Conservation (phyloP, 2,113 vertebrate species). For the Chroicocephalus ridibundus region DNA sequence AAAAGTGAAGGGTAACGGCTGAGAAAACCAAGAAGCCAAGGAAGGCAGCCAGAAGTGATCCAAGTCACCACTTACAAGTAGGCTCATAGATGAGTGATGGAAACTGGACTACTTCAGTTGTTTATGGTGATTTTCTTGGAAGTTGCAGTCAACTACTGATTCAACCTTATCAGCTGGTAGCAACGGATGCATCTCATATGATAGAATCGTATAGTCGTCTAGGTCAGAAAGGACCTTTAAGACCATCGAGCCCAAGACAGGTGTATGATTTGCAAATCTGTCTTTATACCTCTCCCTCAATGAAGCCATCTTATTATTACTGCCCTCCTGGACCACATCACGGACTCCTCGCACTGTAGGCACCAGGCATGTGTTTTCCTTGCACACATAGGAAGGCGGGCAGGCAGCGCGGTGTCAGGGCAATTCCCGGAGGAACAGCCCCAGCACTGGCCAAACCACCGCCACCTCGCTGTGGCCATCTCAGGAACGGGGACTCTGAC, state of each 20-base stretch:
- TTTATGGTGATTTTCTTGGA: background rate
- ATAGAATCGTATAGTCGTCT: background rate
- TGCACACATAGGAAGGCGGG: fast-evolving
- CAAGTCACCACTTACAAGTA: fast-evolving
- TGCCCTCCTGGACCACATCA: fast-evolving
- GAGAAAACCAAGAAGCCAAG: background rate
- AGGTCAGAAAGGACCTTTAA: background rate
- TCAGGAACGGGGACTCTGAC: fast-evolving
- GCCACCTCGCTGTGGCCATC: background rate
- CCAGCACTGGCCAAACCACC: background rate
- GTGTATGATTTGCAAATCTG: fast-evolving
- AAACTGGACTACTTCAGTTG: fast-evolving
- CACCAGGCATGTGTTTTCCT: fast-evolving
- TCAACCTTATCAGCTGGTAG: no score
- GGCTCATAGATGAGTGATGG: fast-evolving
- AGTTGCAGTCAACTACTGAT: background rate
- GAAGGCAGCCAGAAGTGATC: background rate
- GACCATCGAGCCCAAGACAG: fast-evolving
- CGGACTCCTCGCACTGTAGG: fast-evolving
- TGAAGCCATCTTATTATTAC: background rate
- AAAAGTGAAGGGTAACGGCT: background rate
- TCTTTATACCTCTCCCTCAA: background rate
- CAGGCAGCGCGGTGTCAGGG: fast-evolving
- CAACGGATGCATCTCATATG: fast-evolving
- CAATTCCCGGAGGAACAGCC: fast-evolving